These are phyloP conservation scores for Lonchura striata DNA, from an alignment of 2,113 vertebrate genomes.

Conservation along the genomic window DNA sequence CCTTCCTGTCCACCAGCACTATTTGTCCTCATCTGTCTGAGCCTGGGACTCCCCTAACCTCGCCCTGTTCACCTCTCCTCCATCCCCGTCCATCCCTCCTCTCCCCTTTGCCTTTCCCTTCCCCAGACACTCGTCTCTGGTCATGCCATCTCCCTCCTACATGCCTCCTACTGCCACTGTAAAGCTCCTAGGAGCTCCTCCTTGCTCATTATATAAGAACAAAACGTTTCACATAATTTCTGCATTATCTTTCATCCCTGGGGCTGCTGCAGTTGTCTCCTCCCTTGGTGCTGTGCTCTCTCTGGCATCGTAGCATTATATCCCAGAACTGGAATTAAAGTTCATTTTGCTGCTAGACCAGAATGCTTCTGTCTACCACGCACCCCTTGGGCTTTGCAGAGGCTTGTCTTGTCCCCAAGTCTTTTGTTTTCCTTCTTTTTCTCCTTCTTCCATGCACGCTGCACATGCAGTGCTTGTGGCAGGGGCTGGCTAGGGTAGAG, in stretches of 20 bases:
- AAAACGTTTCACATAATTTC: not conserved
- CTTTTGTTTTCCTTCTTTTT: not conserved
- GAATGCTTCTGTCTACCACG: not conserved
- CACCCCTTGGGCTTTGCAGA: not conserved
- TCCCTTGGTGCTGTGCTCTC: not conserved
- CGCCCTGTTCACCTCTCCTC: not conserved
- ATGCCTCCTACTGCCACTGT: not conserved
- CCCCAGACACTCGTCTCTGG: not conserved
- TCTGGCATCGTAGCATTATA: not conserved
- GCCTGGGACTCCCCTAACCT: not conserved
- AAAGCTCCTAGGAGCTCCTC: not conserved
- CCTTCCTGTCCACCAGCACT: not conserved
- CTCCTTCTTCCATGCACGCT: not conserved
- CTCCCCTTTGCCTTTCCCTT: not conserved
- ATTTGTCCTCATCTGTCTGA: not conserved
- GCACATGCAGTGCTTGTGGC: not conserved
- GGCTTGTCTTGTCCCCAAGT: not conserved
- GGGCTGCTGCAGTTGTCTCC: not conserved
- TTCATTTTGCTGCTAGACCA: not conserved
- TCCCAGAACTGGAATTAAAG: not conserved
- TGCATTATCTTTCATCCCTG: constrained; percentile 1
- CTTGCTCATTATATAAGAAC: not conserved
- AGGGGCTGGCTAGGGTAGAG: not conserved
- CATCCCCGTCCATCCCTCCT: not conserved
- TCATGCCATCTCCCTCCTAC: not conserved